Evolutionary conservation across 2,888 invertebrate genomes (phyloP).

Genomic region (Phalera bucephala): DNA sequence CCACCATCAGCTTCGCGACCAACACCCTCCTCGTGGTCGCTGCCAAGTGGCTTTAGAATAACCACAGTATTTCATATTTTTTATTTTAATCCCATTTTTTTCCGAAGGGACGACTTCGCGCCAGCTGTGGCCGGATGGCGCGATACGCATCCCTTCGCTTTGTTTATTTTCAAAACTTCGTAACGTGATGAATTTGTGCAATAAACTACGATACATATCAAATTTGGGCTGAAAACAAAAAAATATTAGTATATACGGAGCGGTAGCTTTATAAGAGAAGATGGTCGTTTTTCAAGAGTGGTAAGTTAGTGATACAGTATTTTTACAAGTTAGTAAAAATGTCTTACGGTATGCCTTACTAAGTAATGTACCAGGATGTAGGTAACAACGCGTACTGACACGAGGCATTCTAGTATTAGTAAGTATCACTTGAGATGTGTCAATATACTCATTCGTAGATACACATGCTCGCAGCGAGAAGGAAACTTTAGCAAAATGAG

Average conservation of each 20-base stretch:
- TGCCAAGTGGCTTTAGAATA: conserved; percentile 60
- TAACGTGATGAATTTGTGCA: conserved; percentile 74
- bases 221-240: conserved; percentile 71
- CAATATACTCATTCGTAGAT: conserved; percentile 31
- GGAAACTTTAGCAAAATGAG: conserved; percentile 20
- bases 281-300: conserved; percentile 50
- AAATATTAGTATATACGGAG: conserved; percentile 59
- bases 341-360: conserved; percentile 73
- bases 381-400: conserved; percentile 36
- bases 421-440: conserved; percentile 50
- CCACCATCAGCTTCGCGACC: conserved; percentile 42
- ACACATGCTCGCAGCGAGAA: conserved; percentile 22
- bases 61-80: conserved; percentile 29
- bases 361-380: conserved; percentile 55
- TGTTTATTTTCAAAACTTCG: conserved; percentile 42
- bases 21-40: conserved; percentile 51
- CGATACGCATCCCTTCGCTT: conserved; percentile 49
- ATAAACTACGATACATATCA: conserved; percentile 81
- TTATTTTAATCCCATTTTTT: conserved; percentile 44
- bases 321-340: conserved; percentile 63
- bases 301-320: conserved; percentile 71
- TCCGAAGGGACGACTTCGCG: conserved; percentile 55
- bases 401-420: conserved; percentile 42
- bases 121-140: conserved; percentile 79
- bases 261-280: conserved; percentile 68